These are phyloP conservation scores for Cydia amplana DNA, from an alignment of 1,140 invertebrate genomes.

Conservation along the genomic window DNA sequence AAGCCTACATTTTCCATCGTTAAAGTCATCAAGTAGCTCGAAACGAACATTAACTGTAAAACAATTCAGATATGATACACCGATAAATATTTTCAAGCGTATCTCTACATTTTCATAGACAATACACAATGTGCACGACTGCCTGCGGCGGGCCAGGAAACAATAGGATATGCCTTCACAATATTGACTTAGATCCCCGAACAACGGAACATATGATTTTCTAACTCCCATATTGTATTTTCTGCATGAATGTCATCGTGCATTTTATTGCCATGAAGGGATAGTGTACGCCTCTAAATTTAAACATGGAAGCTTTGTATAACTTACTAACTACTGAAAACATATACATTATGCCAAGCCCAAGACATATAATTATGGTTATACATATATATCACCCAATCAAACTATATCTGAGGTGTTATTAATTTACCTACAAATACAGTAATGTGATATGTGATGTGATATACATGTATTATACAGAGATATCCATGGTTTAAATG, in stretches of 20 bases:
- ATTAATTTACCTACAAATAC: no score
- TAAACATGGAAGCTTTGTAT: background rate
- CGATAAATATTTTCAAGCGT: conserved; percentile 45
- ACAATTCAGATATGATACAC: conserved; percentile 33
- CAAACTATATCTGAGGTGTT: no score
- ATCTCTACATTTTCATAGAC: conserved; percentile 55
- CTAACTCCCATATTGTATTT: conserved; percentile 27
- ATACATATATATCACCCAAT: no score
- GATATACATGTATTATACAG: no score
- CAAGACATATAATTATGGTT: no score
- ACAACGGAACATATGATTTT: conserved; percentile 16
- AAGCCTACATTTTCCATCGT: background rate
- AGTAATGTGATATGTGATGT: no score
- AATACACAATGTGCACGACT: conserved; percentile 65
- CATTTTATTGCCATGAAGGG: conserved; percentile 4
- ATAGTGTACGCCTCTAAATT: background rate
- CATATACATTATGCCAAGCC: no score
- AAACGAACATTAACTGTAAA: conserved; percentile 36
- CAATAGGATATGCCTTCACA: conserved; percentile 45
- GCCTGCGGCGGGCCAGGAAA: conserved; percentile 47
- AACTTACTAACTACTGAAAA: background rate
- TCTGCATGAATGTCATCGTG: conserved; percentile 25
- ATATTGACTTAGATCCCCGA: conserved; percentile 20
- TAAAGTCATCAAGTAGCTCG: conserved; percentile 49
- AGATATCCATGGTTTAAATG: no score